Evolutionary conservation across 2,888 invertebrate species (phyloP).

Genomic region (Linyphia triangularis): DNA sequence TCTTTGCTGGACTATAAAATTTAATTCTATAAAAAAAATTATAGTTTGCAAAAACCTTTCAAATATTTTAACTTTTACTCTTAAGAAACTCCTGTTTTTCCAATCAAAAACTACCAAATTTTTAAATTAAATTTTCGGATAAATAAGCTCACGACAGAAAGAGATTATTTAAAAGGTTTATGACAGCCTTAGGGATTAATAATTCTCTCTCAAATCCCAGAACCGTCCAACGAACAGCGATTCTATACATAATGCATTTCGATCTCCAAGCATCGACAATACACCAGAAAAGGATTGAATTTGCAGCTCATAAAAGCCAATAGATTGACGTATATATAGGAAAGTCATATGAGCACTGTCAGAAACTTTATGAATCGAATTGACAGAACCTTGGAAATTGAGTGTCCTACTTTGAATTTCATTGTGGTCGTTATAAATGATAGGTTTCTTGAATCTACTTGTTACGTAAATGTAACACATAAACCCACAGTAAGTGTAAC

Average conservation of each 20-base stretch:
- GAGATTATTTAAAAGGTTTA: too few relatives aligned
- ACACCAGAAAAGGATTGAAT: neutral
- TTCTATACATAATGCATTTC: neutral
- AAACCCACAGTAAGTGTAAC: neutral
- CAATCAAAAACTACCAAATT: too few relatives aligned
- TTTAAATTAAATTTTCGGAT: too few relatives aligned
- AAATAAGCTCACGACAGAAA: too few relatives aligned
- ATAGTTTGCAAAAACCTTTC: too few relatives aligned
- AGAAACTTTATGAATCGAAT: neutral
- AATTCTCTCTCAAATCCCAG: neutral
- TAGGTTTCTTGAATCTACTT: neutral
- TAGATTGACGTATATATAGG: neutral
- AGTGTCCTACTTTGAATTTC: neutral
- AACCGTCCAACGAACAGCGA: too few relatives aligned
- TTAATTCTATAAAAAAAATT: too few relatives aligned
- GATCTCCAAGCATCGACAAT: neutral
- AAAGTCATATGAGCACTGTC: neutral
- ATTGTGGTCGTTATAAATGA: neutral
- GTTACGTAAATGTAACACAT: neutral
- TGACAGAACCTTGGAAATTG: neutral
- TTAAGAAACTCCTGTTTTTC: too few relatives aligned
- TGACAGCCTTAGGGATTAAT: too few relatives aligned
- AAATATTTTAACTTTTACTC: too few relatives aligned
- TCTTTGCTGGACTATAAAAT: too few relatives aligned
- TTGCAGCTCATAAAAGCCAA: neutral